phyloP scores from a whole-genome alignment of 1,140 invertebrate genomes.

The Aphelinus certus region DNA sequence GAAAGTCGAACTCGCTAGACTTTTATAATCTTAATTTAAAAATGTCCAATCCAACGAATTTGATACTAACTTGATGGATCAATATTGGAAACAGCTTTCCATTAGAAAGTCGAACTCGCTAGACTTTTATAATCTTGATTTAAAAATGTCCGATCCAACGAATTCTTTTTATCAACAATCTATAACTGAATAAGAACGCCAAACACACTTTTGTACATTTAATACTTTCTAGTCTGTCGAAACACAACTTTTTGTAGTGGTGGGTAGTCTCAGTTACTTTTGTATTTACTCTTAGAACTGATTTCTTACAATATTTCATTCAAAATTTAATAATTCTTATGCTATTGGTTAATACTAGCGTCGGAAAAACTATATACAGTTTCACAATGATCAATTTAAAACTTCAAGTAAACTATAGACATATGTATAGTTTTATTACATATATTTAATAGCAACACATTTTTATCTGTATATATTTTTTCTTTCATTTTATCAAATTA shows the following conservation, averaged over 20 bases:
- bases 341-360: slow-evolving; percentile 22
- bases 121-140: too few species aligned
- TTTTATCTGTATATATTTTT: neutral
- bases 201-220: slow-evolving; percentile 27
- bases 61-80: too few species aligned
- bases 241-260: slow-evolving; percentile 60
- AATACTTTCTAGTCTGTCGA: slow-evolving; percentile 50
- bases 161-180: too few species aligned
- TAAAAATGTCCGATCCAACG: too few species aligned
- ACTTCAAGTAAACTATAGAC: neutral
- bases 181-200: slow-evolving; percentile 16
- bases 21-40: too few species aligned
- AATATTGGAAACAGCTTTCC: too few species aligned
- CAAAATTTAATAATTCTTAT: slow-evolving; percentile 15
- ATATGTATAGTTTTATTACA: neutral
- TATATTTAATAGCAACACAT: neutral
- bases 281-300: slow-evolving; percentile 35
- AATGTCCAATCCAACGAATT: too few species aligned
- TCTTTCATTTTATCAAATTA: neutral
- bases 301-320: slow-evolving; percentile 14
- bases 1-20: too few species aligned
- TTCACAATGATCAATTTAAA: neutral
- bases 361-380: slow-evolving; percentile 26
- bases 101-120: too few species aligned
- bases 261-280: slow-evolving; percentile 59